Conservation (phyloP, 1,140 invertebrate species). For the Venustaconcha ellipsiformis region DNA sequence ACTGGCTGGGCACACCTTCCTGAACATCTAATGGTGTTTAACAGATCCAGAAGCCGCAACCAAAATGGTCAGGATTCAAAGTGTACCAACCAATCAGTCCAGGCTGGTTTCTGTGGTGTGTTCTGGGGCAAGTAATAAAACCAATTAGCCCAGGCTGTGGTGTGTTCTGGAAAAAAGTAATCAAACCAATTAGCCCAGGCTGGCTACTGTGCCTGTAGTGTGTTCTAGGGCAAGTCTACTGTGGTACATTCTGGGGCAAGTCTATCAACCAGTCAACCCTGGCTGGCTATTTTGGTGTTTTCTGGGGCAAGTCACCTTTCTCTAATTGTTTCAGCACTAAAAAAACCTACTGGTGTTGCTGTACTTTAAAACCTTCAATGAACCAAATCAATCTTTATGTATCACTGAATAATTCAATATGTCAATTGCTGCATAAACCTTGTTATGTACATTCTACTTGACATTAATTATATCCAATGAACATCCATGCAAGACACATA, state of each 20-base stretch:
- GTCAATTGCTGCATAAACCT: background rate
- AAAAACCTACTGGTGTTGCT: too few relatives aligned
- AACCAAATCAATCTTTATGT: background rate
- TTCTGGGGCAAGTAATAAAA: background rate
- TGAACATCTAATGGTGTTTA: background rate
- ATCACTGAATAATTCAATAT: background rate
- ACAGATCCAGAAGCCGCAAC: too few relatives aligned
- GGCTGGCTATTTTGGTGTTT: background rate
- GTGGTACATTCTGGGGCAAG: background rate
- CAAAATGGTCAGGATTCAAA: too few relatives aligned
- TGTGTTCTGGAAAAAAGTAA: background rate
- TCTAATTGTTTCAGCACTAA: background rate
- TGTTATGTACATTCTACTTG: background rate
- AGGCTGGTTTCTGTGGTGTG: background rate
- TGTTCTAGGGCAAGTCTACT: background rate
- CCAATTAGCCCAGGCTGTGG: background rate
- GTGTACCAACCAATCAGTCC: background rate
- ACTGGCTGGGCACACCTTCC: too few relatives aligned
- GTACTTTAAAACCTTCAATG: background rate
- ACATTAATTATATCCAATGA: background rate
- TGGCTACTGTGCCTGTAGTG: too few relatives aligned
- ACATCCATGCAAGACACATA: background rate
- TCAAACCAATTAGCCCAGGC: background rate
- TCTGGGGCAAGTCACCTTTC: background rate
- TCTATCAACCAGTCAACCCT: background rate